Evolutionary conservation across 2,888 invertebrate genomes (phyloP), one percentile per base, ranked within the genome.

Genomic region (Parnassius smintheus): DNA sequence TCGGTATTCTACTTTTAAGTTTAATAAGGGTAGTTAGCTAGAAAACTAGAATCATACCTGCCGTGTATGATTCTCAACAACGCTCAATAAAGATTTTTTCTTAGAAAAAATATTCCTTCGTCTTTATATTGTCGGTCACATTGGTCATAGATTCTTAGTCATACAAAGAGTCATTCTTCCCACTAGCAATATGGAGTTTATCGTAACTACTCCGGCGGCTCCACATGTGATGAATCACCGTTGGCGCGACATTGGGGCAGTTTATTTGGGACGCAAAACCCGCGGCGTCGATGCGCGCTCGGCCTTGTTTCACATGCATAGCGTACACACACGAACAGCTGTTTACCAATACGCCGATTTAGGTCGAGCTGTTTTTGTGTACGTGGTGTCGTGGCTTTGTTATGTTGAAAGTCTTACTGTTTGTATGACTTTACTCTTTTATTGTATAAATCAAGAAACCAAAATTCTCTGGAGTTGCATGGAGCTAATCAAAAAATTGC

Each of bases 201-300:
- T 50, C 44, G 49, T 25, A 22, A 25, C n/a, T 35, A 35, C 35
- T 52, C 2, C 35, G 35, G 18, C 11, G 18, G 57, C 2, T 48
- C 12, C 48, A 35, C 25, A 45, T 41, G 59, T 22, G 59, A 59
- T 59, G 59, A 59, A 51, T 59, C 61, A 61, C 44, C 62, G 61
- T 56, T 51, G 62, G 66, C 41, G 60, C 74, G 80, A 75, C 78
- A 81, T 80, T 81, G 81, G 78, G 75, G 75, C 73, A 72, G 74
- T 80, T 77, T 79, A 84, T 83, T 82, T 78, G 74, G 82, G 76
- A 74, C 80, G 71, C 75, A 76, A 74, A 66, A 68, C 53, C 64
- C 65, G 63, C 42, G 65, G 41, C 52, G 51, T 13, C 22, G 55
- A 56, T 56, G 55, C 57, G 57, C 56, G 65, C 57, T 55, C 66